phyloP scores from a whole-genome alignment of 1,140 invertebrate genomes.

The Proctacanthus coquilletti region DNA sequence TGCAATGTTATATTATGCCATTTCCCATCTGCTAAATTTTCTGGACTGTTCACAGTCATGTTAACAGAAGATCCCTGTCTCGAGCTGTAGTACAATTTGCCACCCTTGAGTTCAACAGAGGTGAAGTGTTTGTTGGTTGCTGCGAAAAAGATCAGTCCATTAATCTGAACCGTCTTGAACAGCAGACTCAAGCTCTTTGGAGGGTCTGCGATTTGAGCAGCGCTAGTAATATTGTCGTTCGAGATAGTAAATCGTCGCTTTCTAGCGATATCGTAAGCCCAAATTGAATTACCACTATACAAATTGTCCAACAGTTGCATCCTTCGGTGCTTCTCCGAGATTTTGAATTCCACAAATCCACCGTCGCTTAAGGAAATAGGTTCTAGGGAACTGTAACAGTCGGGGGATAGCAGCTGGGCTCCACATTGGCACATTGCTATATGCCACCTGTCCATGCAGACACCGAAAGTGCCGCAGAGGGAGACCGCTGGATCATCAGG shows the following conservation, averaged over 20 bases:
- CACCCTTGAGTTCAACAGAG: conserved; percentile 54
- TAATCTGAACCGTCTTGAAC: conserved; percentile 59
- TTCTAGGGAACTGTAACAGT: conserved; percentile 61
- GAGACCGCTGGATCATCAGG: conserved; percentile 28
- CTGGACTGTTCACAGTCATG: conserved; percentile 49
- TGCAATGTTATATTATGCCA: conserved; percentile 75
- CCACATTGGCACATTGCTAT: conserved; percentile 51
- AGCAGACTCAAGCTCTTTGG: conserved; percentile 62
- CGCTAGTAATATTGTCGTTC: conserved; percentile 13
- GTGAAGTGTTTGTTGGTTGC: conserved; percentile 80
- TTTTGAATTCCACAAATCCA: conserved; percentile 60
- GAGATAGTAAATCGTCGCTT: conserved; percentile 6
- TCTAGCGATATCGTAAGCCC: conserved; percentile 29
- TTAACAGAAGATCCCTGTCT: conserved; percentile 60
- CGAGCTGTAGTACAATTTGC: conserved; percentile 58
- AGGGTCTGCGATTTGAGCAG: conserved; percentile 25
- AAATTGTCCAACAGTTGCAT: conserved; percentile 68
- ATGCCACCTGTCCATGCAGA: conserved; percentile 75
- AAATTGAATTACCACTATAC: conserved; percentile 53
- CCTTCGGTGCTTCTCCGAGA: conserved; percentile 68
- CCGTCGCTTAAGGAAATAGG: conserved; percentile 62
- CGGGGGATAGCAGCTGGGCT: conserved; percentile 51
- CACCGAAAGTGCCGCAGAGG: conserved; percentile 47
- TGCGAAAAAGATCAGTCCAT: conserved; percentile 66
- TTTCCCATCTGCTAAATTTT: conserved; percentile 52